A percentile compares a stretch with the other conserved stretches of the same genome.
Conservation (phyloP, 1,140 invertebrate species). For the Colletes gigas region DNA sequence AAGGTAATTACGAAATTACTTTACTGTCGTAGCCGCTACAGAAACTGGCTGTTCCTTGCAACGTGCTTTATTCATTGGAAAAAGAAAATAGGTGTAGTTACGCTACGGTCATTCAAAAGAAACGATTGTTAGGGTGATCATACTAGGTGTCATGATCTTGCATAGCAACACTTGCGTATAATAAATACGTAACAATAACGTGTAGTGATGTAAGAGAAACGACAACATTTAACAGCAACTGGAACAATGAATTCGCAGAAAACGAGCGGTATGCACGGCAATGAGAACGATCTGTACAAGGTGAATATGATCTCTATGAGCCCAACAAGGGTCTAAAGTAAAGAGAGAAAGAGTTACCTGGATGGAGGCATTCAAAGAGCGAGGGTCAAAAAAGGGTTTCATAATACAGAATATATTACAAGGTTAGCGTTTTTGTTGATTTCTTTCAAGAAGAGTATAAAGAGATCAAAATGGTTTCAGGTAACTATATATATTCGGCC, state of each 20-base stretch:
- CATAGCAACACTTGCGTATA: conserved; percentile 51
- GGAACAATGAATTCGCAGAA: conserved; percentile 43
- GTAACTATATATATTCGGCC: conserved; percentile 68
- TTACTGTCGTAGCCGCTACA: background rate
- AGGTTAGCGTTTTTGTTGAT: conserved; percentile 63
- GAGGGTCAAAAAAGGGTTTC: conserved; percentile 70
- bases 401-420: conserved; percentile 74
- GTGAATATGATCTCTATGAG: conserved; percentile 58
- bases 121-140: conserved; percentile 36
- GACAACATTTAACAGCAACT: conserved; percentile 52
- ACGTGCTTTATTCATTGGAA: background rate
- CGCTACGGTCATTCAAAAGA: conserved; percentile 45
- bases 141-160: conserved; percentile 52
- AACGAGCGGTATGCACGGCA: conserved; percentile 45
- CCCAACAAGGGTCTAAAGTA: conserved; percentile 71
- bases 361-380: conserved; percentile 74
- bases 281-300: conserved; percentile 58
- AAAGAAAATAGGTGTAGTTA: conserved; percentile 11
- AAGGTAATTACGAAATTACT: background rate
- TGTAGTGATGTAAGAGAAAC: conserved; percentile 50
- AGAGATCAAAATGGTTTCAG: conserved; percentile 65
- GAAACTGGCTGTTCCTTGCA: conserved; percentile 13
- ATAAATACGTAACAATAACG: conserved; percentile 22
- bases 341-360: conserved; percentile 75
- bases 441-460: conserved; percentile 62